Evolutionary conservation across 2,797 vertebrate genomes (phyloP).

Genomic region (Todus mexicanus): DNA sequence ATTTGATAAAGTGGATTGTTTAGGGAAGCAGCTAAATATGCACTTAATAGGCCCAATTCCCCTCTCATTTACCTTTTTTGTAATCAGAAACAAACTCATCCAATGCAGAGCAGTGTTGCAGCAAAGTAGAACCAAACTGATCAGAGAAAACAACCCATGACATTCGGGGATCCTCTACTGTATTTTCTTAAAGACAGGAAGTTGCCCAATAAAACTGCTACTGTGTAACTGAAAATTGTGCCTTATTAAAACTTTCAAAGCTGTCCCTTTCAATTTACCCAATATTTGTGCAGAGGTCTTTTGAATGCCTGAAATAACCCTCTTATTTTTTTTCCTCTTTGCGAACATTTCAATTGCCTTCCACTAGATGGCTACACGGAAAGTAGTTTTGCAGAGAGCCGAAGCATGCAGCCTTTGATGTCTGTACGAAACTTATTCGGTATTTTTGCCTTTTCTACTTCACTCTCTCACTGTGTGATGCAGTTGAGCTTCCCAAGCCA

Average conservation of each 20-base stretch:
- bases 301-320: background rate
- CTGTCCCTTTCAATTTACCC: background rate
- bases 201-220: background rate
- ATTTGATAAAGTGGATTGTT: background rate
- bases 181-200: background rate
- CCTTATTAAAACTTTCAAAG: background rate
- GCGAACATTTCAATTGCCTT: background rate
- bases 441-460: background rate
- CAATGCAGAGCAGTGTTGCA: background rate
- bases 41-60: background rate
- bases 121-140: background rate
- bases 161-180: background rate
- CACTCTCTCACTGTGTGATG: background rate
- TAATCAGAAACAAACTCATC: background rate
- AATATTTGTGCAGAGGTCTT: background rate
- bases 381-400: background rate
- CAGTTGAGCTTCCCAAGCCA: background rate
- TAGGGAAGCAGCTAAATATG: background rate
- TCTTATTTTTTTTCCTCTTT: background rate
- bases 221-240: background rate
- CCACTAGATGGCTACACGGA: slow-evolving; percentile 61
- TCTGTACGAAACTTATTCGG: background rate
- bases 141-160: background rate
- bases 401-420: background rate
- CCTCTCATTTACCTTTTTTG: background rate